Percentiles rank a stretch among this genome's conserved stretches.
Evolutionary conservation across 2,113 vertebrate genomes (phyloP).

Genomic region (Paradoxurus hermaphroditus): DNA sequence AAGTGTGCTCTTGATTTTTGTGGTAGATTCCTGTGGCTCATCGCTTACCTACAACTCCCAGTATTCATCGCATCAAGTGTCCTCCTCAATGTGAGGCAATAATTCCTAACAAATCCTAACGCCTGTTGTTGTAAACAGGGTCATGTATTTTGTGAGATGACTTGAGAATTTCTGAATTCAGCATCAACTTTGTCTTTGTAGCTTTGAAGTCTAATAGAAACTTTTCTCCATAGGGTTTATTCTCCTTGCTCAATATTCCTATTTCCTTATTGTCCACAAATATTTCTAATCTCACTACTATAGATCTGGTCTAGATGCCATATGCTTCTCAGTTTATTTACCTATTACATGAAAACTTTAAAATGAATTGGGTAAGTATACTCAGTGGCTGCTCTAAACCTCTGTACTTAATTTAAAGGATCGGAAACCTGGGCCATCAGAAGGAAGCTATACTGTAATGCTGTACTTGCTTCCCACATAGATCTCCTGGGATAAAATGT

Average conservation of each 20-base stretch:
- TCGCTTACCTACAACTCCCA: too few relatives aligned
- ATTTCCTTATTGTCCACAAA: neutral
- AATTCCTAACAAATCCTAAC: neutral
- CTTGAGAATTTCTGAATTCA: neutral
- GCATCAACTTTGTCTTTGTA: neutral
- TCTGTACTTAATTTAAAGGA: neutral
- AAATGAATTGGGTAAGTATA: neutral
- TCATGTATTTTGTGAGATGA: neutral
- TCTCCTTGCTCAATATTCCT: neutral
- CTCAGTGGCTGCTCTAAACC: neutral
- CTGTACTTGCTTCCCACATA: neutral
- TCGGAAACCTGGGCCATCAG: neutral
- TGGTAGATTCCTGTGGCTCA: too few relatives aligned
- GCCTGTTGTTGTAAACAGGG: neutral
- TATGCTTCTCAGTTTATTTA: constrained; percentile 19
- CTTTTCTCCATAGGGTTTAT: neutral
- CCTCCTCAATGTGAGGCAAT: neutral
- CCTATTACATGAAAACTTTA: neutral
- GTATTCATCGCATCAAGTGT: too few relatives aligned
- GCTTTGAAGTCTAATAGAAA: neutral
- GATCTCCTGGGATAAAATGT: neutral
- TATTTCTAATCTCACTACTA: neutral
- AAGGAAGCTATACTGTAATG: neutral
- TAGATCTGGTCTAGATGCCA: neutral
- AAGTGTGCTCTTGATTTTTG: too few relatives aligned